Evolutionary conservation across 2,113 vertebrate species (phyloP), one percentile per base, ranked within the genome.

Genomic region (Pseudorasbora parva): DNA sequence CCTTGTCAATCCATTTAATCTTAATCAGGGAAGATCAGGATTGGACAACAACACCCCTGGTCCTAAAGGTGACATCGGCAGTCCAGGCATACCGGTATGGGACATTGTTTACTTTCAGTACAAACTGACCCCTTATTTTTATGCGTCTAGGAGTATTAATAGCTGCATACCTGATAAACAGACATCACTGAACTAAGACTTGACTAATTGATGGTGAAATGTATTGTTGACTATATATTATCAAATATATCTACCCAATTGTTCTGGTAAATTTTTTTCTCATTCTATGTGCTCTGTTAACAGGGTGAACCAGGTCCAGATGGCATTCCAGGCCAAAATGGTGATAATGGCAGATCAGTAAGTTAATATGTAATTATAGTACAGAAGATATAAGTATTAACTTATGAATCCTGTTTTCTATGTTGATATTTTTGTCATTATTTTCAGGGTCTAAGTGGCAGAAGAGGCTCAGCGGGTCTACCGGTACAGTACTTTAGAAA

Each of bases 11-110:
- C 41, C 56, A 43, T 83, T 3, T 51, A 12, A 8, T 76, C 62
- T 30, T 64, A 71, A 14, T 59, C 85, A 97, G 96, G 97, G 96
- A 1, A 87, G 93, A 82, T 77, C 94, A 30, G 96, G 97, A 1
- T 15, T 12, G 21, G 90, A 92, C 69, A 95, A 89, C 90, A 90
- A 74, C 4, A 1, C 57, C 9, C 76, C 21, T 23, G 96, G 96
- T 82, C 79, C 91, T 43, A 95, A 93, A 82, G 97, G 96, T 87
- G 92, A 93, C 8, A 83, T 84, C 2, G 97, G 97, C 80, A 93
- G 91, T 37, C 8, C 11, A 56, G 96, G 95, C 8, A 0, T 8
- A 23, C 93, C 91, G 93, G 97, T 97, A 84, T 86, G 88, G 82
- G 41, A 45, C 5, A 23, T 60, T 78, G 62, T 62, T 62, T 25